phyloP scores from a whole-genome alignment of 2,113 vertebrate genomes.

The Rhizomys pruinosus region DNA sequence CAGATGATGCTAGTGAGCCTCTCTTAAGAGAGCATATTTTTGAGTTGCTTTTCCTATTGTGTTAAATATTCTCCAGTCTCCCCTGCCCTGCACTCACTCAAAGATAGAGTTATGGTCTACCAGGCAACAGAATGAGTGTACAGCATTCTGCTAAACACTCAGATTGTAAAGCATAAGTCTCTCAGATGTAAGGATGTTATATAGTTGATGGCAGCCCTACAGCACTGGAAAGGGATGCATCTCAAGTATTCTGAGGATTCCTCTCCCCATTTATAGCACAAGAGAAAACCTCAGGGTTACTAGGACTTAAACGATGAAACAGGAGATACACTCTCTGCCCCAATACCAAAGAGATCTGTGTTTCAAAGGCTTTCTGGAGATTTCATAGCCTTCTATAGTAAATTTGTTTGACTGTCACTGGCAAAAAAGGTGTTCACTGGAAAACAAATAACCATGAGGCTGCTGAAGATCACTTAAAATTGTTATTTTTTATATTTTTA shows the following conservation, averaged over 20 bases:
- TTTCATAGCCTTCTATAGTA: neutral
- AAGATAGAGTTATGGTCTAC: neutral
- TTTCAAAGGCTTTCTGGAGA: neutral
- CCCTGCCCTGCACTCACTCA: neutral
- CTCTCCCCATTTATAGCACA: slow-evolving; percentile 16
- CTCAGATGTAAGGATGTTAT: neutral
- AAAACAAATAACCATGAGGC: neutral
- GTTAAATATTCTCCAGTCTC: slow-evolving; percentile 11
- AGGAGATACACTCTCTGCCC: neutral
- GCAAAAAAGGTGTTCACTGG: neutral
- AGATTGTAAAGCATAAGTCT: neutral
- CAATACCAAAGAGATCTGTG: neutral
- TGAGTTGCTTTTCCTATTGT: neutral
- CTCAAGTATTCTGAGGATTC: neutral
- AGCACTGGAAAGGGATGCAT: neutral
- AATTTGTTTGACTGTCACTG: slow-evolving; percentile 19
- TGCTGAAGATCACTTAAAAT: slow-evolving; percentile 6
- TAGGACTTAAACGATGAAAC: neutral
- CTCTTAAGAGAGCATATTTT: neutral
- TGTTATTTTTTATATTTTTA: slow-evolving; percentile 46
- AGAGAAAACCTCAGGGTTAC: neutral
- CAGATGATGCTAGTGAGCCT: neutral
- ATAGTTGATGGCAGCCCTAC: neutral
- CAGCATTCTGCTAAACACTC: neutral
- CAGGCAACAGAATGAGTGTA: neutral